phyloP scores from a whole-genome alignment of 2,113 vertebrate species.

The Megaceryle maxima region DNA sequence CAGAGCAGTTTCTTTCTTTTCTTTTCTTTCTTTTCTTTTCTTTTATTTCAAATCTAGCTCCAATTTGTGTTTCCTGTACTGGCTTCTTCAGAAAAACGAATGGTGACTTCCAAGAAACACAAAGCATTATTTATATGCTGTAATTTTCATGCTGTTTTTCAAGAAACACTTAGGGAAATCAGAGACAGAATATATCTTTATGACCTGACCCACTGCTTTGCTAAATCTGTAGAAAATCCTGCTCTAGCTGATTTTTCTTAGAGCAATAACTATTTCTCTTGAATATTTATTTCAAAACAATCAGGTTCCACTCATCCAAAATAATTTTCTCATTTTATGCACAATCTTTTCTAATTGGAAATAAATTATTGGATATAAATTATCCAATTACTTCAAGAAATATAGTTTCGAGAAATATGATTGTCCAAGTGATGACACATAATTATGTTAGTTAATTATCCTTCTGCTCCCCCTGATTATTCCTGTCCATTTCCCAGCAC shows the following conservation, averaged over 20 bases:
- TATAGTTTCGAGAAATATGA: background rate
- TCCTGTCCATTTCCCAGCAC: background rate
- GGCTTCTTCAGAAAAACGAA: background rate
- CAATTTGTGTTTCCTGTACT: background rate
- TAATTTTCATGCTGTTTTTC: background rate
- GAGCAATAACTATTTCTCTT: background rate
- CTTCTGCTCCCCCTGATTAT: background rate
- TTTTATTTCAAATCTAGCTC: background rate
- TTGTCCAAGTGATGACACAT: background rate
- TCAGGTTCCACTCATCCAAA: conserved; percentile 6
- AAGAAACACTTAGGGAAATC: background rate
- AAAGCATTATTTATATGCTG: background rate
- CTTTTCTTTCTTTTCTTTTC: too few species aligned
- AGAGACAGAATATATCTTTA: background rate
- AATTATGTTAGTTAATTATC: background rate
- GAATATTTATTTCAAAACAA: conserved; percentile 30
- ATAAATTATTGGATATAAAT: conserved; percentile 10
- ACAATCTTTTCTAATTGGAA: background rate
- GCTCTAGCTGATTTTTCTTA: background rate
- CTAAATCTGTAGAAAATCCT: background rate
- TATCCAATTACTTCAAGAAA: conserved; percentile 12
- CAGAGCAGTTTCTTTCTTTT: too few species aligned
- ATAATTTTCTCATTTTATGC: conserved; percentile 9
- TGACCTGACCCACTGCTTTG: background rate
- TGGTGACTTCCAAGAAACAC: background rate